A percentile compares a stretch with the other conserved stretches of the same genome.
phyloP scores from a whole-genome alignment of 53 echinoderm and acorn worm genomes.

The Mesocentrotus franciscanus region DNA sequence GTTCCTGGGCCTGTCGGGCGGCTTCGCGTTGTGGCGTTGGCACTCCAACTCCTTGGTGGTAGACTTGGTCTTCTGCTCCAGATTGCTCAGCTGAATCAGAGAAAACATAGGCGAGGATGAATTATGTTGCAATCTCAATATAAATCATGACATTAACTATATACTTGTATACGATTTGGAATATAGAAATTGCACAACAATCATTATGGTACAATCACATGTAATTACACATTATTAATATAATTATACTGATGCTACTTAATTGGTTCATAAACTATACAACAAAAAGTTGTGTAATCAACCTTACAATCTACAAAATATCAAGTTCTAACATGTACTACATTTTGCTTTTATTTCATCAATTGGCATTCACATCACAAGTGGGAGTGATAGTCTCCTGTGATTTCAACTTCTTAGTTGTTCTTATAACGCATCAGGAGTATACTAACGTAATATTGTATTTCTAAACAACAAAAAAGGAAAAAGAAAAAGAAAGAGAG shows the following conservation, averaged over 20 bases:
- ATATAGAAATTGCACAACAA: neutral
- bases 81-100: constrained; percentile 62
- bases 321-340: neutral
- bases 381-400: neutral
- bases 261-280: neutral
- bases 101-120: neutral
- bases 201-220: neutral
- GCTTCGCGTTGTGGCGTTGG: constrained; percentile 97
- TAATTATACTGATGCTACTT: too few species aligned
- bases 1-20: constrained; percentile 81
- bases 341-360: neutral
- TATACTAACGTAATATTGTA: neutral
- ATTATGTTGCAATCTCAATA: constrained; percentile 16
- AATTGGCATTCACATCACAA: neutral
- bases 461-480: neutral
- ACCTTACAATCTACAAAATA: neutral
- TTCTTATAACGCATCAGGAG: neutral
- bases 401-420: neutral
- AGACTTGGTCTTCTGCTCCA: constrained; percentile 84
- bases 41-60: constrained; percentile 89
- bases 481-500: neutral
- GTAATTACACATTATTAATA: neutral
- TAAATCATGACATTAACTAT: neutral
- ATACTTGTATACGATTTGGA: neutral
- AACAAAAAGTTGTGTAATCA: too few species aligned